Evolutionary conservation across 37 sponge, comb jelly and placozoan genomes (phyloP).

Genomic region (Bolinopsis microptera): DNA sequence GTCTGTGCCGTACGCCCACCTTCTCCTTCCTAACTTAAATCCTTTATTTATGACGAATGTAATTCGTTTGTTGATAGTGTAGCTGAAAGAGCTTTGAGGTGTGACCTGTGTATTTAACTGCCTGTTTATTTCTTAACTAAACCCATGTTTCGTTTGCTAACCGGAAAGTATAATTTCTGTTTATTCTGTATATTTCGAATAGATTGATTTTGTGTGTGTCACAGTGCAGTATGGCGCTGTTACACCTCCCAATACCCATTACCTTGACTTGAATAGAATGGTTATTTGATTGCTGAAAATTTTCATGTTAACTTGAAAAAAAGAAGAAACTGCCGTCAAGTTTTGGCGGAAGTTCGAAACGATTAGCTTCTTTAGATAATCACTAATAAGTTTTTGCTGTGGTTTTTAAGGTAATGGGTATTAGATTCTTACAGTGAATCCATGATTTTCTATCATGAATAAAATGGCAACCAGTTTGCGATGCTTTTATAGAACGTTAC

Average conservation of each 20-base stretch:
- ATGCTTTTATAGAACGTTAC: neutral
- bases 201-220: neutral
- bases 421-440: neutral
- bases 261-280: neutral
- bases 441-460: neutral
- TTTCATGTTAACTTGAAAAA: neutral
- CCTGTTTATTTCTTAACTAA: neutral
- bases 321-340: neutral
- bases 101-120: neutral
- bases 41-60: too few relatives aligned
- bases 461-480: neutral
- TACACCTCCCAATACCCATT: neutral
- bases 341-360: neutral
- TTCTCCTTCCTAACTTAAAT: too few relatives aligned
- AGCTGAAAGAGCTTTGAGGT: too few relatives aligned
- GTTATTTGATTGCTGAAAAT: neutral
- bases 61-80: too few relatives aligned
- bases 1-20: too few relatives aligned
- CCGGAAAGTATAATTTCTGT: neutral
- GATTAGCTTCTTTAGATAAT: neutral
- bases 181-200: neutral
- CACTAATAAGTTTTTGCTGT: neutral
- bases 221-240: neutral
- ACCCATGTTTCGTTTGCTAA: neutral
- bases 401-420: neutral